Evolutionary conservation across 2,888 invertebrate genomes (phyloP).

Genomic region (Tanaodytes sp.): DNA sequence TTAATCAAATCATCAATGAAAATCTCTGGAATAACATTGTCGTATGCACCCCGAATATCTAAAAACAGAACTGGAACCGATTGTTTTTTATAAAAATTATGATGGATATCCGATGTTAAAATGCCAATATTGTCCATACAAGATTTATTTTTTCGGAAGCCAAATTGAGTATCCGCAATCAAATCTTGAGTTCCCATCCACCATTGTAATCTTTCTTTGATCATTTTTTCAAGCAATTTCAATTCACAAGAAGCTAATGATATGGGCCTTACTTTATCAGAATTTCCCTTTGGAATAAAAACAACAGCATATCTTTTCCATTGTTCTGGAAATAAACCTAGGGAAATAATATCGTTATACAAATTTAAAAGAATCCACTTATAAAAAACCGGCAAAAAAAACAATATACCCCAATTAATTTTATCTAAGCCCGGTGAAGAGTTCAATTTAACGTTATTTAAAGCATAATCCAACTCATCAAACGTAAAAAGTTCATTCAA

Average conservation of each 20-base stretch:
- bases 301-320: slow-evolving; percentile 38
- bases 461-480: slow-evolving; percentile 17
- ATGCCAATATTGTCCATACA: slow-evolving; percentile 32
- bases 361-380: slow-evolving; percentile 21
- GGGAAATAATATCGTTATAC: slow-evolving; percentile 26
- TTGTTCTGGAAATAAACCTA: slow-evolving; percentile 18
- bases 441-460: slow-evolving; percentile 14
- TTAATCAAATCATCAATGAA: slow-evolving; percentile 29
- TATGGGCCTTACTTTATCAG: no score
- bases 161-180: slow-evolving; percentile 28
- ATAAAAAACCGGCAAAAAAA: slow-evolving; percentile 24
- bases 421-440: slow-evolving; percentile 33
- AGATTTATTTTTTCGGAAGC: slow-evolving; percentile 38
- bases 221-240: slow-evolving; percentile 35
- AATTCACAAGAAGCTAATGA: slow-evolving; percentile 30
- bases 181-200: slow-evolving; percentile 27
- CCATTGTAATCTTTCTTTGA: slow-evolving; percentile 26
- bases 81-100: slow-evolving; percentile 26
- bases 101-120: slow-evolving; percentile 19
- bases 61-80: slow-evolving; percentile 11
- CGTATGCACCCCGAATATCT: slow-evolving; percentile 38
- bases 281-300: no score
- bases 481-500: no score
- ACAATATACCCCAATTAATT: slow-evolving; percentile 25
- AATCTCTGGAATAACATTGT: slow-evolving; percentile 35